Percentiles rank a stretch among this genome's conserved stretches.
Conservation (phyloP, 2,113 vertebrate species). For the Oostethus manadensis region DNA sequence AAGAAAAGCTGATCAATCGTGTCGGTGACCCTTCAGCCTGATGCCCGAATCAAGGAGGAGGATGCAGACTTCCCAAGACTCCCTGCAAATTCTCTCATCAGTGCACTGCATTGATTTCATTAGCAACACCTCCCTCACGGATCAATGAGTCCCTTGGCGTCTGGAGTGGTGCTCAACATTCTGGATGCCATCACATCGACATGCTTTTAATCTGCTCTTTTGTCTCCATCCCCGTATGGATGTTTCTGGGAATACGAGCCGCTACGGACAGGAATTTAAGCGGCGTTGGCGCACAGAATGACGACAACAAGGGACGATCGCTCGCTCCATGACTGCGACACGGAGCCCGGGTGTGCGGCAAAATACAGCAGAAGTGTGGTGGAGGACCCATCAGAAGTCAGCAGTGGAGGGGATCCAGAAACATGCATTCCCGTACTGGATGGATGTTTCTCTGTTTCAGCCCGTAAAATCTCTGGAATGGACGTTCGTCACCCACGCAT, state of each 20-base stretch:
- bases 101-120: constrained; percentile 73
- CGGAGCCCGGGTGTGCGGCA: constrained; percentile 59
- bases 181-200: constrained; percentile 23
- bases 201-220: constrained; percentile 1
- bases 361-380: constrained; percentile 29
- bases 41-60: constrained; percentile 22
- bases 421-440: neutral
- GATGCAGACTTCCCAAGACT: constrained; percentile 48
- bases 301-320: neutral
- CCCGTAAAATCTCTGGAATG: constrained; percentile 9
- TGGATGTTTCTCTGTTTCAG: constrained; percentile 11
- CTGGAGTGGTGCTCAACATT: constrained; percentile 59
- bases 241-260: neutral
- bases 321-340: constrained; percentile 8
- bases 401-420: constrained; percentile 36
- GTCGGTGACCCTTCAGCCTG: constrained; percentile 10
- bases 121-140: constrained; percentile 71
- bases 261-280: neutral
- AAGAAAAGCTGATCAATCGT: too few relatives aligned
- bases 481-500: constrained; percentile 23
- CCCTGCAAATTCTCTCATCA: constrained; percentile 61
- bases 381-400: constrained; percentile 53
- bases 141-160: constrained; percentile 72
- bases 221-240: neutral
- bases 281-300: neutral